Base-by-base conservation (phyloP, 2,888 invertebrate genomes). In the Cephus spinipes region DNA sequence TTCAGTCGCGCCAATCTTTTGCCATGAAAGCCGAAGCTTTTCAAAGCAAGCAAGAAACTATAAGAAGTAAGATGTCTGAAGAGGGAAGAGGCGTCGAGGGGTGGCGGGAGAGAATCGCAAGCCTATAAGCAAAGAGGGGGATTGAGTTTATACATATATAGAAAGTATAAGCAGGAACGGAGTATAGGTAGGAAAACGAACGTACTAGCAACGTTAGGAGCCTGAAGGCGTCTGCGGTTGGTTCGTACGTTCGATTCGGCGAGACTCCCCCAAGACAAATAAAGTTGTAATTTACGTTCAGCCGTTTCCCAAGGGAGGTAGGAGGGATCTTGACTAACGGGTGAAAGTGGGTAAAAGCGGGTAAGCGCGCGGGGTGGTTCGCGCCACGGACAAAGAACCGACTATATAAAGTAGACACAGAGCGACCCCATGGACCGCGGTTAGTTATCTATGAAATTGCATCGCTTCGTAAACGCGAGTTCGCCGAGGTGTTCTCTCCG, bases 231-330 rank as follows among this genome's bases (percentile, higher is more conserved):
- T 71, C 71, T 71, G 32, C n/a, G 71, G 32, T 71, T 71, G 71
- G 32, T 31, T 71, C 31, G 32, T 71, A 32, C 31, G 71, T 31
- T 71, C 71, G 71, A 23, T 71, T 71, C 31, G 71, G 31, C 31
- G 71, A 23, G 40, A 71, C 12, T 78, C 75, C 75, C 75, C 78
- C 75, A 80, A 81, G 80, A 83, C 82, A 83, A 82, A 84, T 82
- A 83, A 83, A 82, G 80, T 81, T 79, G 80, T 83, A 84, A 83
- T 84, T 84, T 83, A 83, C 83, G 82, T 82, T 79, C 79, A 80
- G 76, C 76, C 77, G 79, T 78, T 78, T 81, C 82, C 81, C 79
- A 80, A 78, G 79, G 80, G 80, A 81, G 71, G 15, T 23, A 55
- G 55, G 55, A 9, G 23, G 55, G 23, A 55, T 55, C 55, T 55